A percentile compares a stretch with the other conserved stretches of the same genome.
These are phyloP conservation scores for Lepidiolamprologus cunningtoni DNA, from an alignment of 2,113 vertebrate species.

Conservation along the genomic window DNA sequence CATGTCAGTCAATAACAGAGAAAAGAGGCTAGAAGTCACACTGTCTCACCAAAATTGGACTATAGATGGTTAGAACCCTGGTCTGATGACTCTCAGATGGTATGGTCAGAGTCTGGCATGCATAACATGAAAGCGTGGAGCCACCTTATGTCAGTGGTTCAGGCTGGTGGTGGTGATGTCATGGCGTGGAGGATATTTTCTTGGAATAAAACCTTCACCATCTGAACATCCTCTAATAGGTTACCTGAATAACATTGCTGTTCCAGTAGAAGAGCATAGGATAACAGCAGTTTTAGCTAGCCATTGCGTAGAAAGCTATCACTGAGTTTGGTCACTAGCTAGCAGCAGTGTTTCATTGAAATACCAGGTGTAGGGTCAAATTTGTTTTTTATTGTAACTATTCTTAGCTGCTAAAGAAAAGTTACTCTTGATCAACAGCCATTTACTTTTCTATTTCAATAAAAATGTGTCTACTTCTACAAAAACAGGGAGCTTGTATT, in stretches of 20 bases:
- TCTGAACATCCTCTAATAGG: neutral
- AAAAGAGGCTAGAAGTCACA: neutral
- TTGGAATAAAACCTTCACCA: neutral
- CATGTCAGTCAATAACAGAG: rapidly evolving
- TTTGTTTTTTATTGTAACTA: neutral
- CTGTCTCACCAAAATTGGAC: neutral
- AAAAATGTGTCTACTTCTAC: neutral
- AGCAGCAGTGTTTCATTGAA: neutral
- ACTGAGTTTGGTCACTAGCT: neutral
- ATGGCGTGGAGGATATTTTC: neutral
- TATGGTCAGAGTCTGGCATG: neutral
- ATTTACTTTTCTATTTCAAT: neutral
- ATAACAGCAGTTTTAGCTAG: neutral
- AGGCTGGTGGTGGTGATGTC: neutral
- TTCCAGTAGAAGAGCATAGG: neutral
- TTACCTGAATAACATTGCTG: neutral
- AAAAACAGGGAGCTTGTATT: neutral
- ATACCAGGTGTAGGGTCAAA: neutral
- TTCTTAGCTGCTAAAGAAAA: neutral
- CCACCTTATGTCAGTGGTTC: neutral
- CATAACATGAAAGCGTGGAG: neutral
- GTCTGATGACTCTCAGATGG: neutral
- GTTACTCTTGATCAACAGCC: neutral
- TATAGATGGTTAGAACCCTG: neutral
- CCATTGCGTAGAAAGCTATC: neutral